Conservation (phyloP, 2,113 vertebrate species). For the Fulica atra region DNA sequence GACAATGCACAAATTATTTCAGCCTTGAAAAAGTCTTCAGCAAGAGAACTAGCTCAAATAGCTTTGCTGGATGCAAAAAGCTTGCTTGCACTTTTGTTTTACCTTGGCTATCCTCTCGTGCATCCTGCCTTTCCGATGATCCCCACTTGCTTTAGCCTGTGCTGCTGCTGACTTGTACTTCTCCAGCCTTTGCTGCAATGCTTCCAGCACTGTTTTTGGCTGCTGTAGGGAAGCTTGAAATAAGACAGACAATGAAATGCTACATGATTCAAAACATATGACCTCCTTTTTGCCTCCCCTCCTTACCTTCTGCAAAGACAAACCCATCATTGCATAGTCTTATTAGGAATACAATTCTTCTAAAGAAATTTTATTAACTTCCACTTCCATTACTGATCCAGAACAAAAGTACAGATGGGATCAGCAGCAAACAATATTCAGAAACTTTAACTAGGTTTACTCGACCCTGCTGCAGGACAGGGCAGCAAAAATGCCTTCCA, state of each 20-base stretch:
- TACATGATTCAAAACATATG: background rate
- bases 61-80: background rate
- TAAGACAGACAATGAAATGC: background rate
- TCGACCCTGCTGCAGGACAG: background rate
- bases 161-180: conserved; percentile 86
- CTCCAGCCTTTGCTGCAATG: conserved; percentile 88
- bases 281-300: background rate
- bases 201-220: conserved; percentile 85
- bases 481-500: background rate
- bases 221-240: conserved; percentile 65
- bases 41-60: background rate
- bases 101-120: conserved; percentile 95
- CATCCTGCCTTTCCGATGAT: conserved; percentile 93
- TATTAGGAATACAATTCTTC: background rate
- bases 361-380: background rate
- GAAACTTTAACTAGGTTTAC: background rate
- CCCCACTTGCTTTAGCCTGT: conserved; percentile 87
- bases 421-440: background rate
- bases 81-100: fast-evolving
- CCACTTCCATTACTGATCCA: background rate
- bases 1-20: background rate
- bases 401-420: background rate
- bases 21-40: background rate
- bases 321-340: background rate
- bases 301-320: background rate